A percentile compares a stretch with the other conserved stretches of the same genome.
phyloP scores from a whole-genome alignment of 1,140 invertebrate genomes.

The Medauroidea extradentata region DNA sequence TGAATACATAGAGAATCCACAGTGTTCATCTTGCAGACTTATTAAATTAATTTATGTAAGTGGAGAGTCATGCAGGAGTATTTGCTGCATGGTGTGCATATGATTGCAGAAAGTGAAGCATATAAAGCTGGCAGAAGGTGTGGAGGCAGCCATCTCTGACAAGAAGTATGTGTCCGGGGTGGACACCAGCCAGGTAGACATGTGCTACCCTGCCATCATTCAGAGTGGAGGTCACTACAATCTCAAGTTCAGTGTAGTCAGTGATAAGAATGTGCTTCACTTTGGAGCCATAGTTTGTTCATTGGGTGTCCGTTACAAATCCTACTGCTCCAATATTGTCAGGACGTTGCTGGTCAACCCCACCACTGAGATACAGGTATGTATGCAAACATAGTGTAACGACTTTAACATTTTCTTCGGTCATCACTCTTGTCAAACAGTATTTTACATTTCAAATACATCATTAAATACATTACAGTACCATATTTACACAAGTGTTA shows the following conservation, averaged over 20 bases:
- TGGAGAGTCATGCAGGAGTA: too few relatives aligned
- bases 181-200: constrained; percentile 84
- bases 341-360: constrained; percentile 97
- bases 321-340: constrained; percentile 98
- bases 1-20: too few relatives aligned
- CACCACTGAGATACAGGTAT: constrained; percentile 65
- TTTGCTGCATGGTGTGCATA: too few relatives aligned
- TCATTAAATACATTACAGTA: too few relatives aligned
- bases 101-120: constrained; percentile 85
- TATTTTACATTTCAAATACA: too few relatives aligned
- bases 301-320: constrained; percentile 91
- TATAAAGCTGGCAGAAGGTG: constrained; percentile 89
- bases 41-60: too few relatives aligned
- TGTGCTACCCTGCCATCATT: constrained; percentile 98
- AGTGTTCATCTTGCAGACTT: too few relatives aligned
- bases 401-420: too few relatives aligned
- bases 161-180: constrained; percentile 93
- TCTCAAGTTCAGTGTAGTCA: constrained; percentile 92
- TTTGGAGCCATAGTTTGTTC: constrained; percentile 96
- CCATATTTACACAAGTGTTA: too few relatives aligned
- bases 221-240: constrained; percentile 97
- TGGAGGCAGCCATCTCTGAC: constrained; percentile 83
- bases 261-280: constrained; percentile 91
- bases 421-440: too few relatives aligned
- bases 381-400: too few relatives aligned